These are phyloP conservation scores for Pithys albifrons DNA, from an alignment of 2,113 vertebrate genomes.

Conservation along the genomic window DNA sequence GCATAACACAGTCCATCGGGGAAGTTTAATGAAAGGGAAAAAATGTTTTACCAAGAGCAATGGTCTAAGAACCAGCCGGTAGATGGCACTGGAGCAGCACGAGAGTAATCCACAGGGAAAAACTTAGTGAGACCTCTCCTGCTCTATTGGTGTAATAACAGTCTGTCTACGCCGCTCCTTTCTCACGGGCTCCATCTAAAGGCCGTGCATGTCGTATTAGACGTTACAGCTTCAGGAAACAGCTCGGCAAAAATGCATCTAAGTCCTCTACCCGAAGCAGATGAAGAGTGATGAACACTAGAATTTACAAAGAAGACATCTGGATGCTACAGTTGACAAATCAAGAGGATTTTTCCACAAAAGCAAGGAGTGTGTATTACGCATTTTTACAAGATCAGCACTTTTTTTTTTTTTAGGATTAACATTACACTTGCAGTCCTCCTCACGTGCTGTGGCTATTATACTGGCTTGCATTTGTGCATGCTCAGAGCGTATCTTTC, in stretches of 20 bases:
- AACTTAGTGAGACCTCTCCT: neutral
- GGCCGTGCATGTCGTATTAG: accelerated
- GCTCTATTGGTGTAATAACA: neutral
- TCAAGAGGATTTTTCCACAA: neutral
- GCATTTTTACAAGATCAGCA: neutral
- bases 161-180: neutral
- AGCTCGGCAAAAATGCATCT: neutral
- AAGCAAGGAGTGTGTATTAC: neutral
- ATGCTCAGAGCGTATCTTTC: neutral
- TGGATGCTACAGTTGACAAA: neutral
- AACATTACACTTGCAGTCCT: neutral
- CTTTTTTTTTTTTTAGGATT: neutral
- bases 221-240: neutral
- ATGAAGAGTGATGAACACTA: neutral
- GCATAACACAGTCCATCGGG: neutral
- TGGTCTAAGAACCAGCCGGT: neutral
- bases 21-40: neutral
- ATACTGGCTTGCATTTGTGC: neutral
- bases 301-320: neutral
- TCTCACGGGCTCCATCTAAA: neutral
- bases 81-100: constrained; percentile 25
- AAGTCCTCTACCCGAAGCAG: neutral
- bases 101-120: neutral
- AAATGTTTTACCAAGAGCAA: neutral
- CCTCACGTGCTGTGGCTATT: neutral